Evolutionary conservation across 2,113 vertebrate genomes (phyloP).

Genomic region (Aspidoscelis tigris): DNA sequence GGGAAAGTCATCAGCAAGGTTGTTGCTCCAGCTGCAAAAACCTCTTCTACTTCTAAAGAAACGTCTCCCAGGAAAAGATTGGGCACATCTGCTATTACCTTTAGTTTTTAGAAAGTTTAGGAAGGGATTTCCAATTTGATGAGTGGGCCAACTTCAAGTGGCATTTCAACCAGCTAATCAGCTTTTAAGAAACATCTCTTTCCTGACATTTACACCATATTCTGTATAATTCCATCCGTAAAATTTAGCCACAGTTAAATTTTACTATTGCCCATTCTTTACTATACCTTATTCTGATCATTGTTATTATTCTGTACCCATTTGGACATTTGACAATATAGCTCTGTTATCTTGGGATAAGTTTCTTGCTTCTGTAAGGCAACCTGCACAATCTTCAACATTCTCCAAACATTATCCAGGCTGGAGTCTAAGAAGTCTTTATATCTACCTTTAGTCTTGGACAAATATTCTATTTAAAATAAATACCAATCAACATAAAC

Average conservation of each 20-base stretch:
- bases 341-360: conserved; percentile 80
- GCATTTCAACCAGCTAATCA: not conserved
- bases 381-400: conserved; percentile 83
- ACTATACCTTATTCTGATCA: conserved; percentile 69
- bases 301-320: conserved; percentile 72
- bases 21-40: not conserved
- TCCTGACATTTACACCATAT: not conserved
- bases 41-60: not conserved
- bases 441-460: conserved; percentile 77
- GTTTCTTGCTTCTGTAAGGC: conserved; percentile 78
- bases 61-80: too few relatives aligned
- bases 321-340: conserved; percentile 75
- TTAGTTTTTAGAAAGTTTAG: not conserved
- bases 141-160: not conserved
- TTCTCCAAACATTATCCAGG: conserved; percentile 83
- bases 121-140: not conserved
- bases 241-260: not conserved
- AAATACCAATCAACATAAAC: conserved; percentile 42
- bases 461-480: conserved; percentile 84
- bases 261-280: conserved; percentile 42
- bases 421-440: conserved; percentile 72
- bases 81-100: too few relatives aligned
- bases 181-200: not conserved
- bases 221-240: not conserved
- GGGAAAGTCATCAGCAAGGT: not conserved